phyloP scores from a whole-genome alignment of 1,140 invertebrate species.

The Lepidurus couesii region DNA sequence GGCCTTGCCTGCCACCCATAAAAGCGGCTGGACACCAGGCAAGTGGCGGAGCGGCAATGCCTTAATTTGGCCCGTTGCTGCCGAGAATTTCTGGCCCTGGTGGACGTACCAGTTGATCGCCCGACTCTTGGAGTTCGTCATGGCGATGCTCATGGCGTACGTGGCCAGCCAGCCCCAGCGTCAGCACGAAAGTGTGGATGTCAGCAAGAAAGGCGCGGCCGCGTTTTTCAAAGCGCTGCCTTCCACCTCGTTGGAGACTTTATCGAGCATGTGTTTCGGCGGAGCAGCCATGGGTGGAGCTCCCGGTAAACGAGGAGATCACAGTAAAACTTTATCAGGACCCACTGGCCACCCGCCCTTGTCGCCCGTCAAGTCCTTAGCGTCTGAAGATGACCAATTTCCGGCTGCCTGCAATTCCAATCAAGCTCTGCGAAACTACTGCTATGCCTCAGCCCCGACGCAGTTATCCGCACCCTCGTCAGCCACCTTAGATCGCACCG shows the following conservation, averaged over 20 bases:
- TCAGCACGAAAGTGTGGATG: constrained; percentile 35
- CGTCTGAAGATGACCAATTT: constrained; percentile 30
- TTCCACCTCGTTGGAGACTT: constrained; percentile 29
- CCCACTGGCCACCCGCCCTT: constrained; percentile 2
- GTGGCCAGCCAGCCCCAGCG: constrained; percentile 57
- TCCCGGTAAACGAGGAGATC: not conserved
- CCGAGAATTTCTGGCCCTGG: constrained; percentile 64
- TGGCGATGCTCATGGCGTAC: constrained; percentile 74
- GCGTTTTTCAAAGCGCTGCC: constrained; percentile 17
- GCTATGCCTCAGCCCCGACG: constrained; percentile 31
- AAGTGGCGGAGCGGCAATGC: not conserved
- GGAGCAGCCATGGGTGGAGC: not conserved
- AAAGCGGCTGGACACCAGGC: not conserved
- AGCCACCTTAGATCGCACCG: not conserved
- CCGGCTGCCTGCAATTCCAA: constrained; percentile 33
- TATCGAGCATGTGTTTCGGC: constrained; percentile 30
- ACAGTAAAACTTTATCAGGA: not conserved
- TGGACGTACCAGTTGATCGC: constrained; percentile 82
- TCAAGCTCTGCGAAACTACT: constrained; percentile 32
- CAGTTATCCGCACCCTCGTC: constrained; percentile 13
- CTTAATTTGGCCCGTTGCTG: constrained; percentile 32
- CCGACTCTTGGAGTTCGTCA: constrained; percentile 71
- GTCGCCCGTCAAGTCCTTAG: constrained; percentile 33
- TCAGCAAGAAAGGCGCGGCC: constrained; percentile 25
- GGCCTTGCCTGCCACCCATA: not conserved